These are phyloP conservation scores for Dendrophyllia cribrosa DNA, from an alignment of 64 coral and sea anemone species.

Conservation along the genomic window DNA sequence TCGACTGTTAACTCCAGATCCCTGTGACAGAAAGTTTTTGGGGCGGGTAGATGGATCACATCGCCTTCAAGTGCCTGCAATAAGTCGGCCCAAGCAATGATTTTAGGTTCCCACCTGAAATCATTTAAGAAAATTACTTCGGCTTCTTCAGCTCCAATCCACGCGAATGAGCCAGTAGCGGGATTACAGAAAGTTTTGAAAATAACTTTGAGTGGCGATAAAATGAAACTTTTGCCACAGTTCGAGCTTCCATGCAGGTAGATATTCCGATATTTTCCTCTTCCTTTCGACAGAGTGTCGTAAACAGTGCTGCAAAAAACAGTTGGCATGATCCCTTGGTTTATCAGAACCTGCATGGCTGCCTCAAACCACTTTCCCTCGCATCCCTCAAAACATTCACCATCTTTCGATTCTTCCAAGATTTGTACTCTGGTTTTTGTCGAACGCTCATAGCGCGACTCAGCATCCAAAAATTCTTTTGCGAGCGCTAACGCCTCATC, in stretches of 20 bases:
- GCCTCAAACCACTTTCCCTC: slow-evolving; percentile 2
- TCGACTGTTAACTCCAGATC: slow-evolving; percentile 1
- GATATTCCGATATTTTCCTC: slow-evolving; percentile 65
- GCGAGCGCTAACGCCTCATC: slow-evolving; percentile 22
- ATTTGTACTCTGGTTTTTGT: slow-evolving; percentile 25
- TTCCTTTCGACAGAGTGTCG: not conserved
- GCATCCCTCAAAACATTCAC: not conserved
- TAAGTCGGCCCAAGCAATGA: slow-evolving; percentile 65
- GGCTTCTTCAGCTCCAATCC: slow-evolving; percentile 55
- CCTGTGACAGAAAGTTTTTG: slow-evolving; percentile 18
- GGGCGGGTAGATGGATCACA: slow-evolving; percentile 49
- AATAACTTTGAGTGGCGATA: slow-evolving; percentile 51
- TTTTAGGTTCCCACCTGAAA: slow-evolving; percentile 53
- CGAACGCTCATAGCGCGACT: not conserved
- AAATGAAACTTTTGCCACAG: slow-evolving; percentile 62
- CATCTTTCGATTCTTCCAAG: not conserved
- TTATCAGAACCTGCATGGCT: not conserved
- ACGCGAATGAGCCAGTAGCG: slow-evolving; percentile 65
- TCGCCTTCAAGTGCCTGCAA: slow-evolving; percentile 65
- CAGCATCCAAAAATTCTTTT: slow-evolving; percentile 24
- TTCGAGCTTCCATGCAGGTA: slow-evolving; percentile 57
- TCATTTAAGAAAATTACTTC: slow-evolving; percentile 69
- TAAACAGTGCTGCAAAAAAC: slow-evolving; percentile 46
- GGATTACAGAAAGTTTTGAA: slow-evolving; percentile 61
- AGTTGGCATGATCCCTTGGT: not conserved